Conservation (phyloP, 2,888 invertebrate genomes). For the Sinohyriopsis cumingii region DNA sequence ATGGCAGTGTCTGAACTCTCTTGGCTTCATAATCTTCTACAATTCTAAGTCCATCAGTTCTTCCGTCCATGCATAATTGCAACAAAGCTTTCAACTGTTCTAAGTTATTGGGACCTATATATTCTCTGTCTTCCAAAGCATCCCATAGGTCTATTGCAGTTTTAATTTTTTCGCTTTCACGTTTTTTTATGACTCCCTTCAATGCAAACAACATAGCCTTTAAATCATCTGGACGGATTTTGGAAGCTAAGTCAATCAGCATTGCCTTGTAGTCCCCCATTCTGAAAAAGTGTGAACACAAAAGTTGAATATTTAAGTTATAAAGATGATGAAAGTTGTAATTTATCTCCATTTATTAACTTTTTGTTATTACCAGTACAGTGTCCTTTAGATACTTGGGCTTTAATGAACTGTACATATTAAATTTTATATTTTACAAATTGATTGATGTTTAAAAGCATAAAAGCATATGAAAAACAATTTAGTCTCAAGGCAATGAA, state of each 20-base stretch:
- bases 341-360: too few species aligned
- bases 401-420: too few species aligned
- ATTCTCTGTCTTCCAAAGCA: constrained; percentile 49
- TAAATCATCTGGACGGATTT: constrained; percentile 37
- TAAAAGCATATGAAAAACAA: too few species aligned
- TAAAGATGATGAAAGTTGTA: too few species aligned
- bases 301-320: too few species aligned
- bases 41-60: constrained; percentile 39
- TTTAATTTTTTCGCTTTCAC: constrained; percentile 45
- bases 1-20: neutral
- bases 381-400: too few species aligned
- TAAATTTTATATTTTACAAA: too few species aligned
- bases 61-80: constrained; percentile 35
- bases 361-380: too few species aligned
- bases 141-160: constrained; percentile 41
- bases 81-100: constrained; percentile 40
- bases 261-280: constrained; percentile 28
- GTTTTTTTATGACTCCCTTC: constrained; percentile 36
- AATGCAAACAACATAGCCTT: constrained; percentile 40
- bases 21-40: constrained; percentile 34
- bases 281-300: too few species aligned
- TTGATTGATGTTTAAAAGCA: too few species aligned
- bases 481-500: too few species aligned
- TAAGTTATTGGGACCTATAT: constrained; percentile 31
- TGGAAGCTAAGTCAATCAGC: constrained; percentile 37